Evolutionary conservation across 2,113 vertebrate genomes (phyloP), one percentile per base, ranked within the genome.

Genomic region (Gasterosteus nipponicus): DNA sequence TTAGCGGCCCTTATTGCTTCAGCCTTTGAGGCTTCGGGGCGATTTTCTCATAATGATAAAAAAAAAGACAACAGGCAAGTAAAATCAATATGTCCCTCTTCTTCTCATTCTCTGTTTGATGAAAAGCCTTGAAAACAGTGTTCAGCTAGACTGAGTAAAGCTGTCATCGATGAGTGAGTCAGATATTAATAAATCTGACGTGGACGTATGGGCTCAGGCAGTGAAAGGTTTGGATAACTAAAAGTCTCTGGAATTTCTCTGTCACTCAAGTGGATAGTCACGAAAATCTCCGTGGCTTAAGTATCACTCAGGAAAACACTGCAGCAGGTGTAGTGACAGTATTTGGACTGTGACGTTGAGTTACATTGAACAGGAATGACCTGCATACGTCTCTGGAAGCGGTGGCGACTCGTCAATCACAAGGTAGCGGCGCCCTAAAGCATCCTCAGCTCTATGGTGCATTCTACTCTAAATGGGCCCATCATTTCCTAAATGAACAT

Each of bases 71-170:
- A 7, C 18, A 35, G 62, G 14, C 51, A 78, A 74, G 66, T 46
- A 53, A 73, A 88, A 89, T 86, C 77, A 84, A 86, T 86, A 85
- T 0, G 9, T 6, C 14, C 10, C 38, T 64, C 68, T 42, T 62
- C 18, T 65, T 77, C 38, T 73, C 56, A 19, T 57, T 70, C 29
- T 64, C 22, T 70, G 26, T 38, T 76, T 68, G 72, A 38, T 56
- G 22, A 70, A 61, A 70, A 63, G 41, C 75, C 29, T 65, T 38
- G 33, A 3, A 78, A 65, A 81, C 54, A 78, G 65, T 61, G 58
- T 73, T 79, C 53, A 61, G 68, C 19, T 68, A 72, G 53, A 77
- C 18, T 38, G 56, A 81, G 56, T 65, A 79, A 69, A 81, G 51
- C 67, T 38, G 58, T 66, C 81, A 83, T 16, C 80, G 70, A 73